Evolutionary conservation across 1,140 invertebrate genomes (phyloP), one percentile per base, ranked within the genome.

Genomic region (Oryctes rhinoceros): DNA sequence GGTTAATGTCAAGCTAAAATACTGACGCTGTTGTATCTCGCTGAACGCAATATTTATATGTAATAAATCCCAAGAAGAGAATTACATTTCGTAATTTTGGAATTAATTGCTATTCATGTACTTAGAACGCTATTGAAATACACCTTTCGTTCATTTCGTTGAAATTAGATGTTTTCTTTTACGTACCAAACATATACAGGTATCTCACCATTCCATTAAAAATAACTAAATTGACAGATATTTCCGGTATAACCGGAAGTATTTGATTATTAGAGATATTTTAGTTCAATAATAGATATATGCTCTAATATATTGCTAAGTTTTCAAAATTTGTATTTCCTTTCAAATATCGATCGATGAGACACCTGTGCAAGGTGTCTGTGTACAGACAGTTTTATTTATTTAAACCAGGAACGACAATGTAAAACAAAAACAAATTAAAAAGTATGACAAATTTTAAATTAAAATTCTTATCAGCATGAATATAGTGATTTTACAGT

Each of bases 1-100:
- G 65, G 65, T 71, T 71, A 71, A 71, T 71, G 24, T 71, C 65
- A 71, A 71, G 65, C 11, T 37, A 71, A 35, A 24, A 13, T 59
- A 30, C 53, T 6, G 15, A 59, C 53, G 18, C 6, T 59, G n/a
- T 59, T n/a, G 13, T 18, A 59, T 59, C 53, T 59, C 6, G 13
- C 18, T 59, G 13, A 18, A 59, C 15, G 15, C n/a, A 59, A 44
- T 44, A 59, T 59, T 59, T 59, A 59, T 59, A 18, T 15, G 15
- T 59, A 13, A 59, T 59, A 59, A 18, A 59, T 59, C 53, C 53
- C 18, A 2, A n/a, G 53, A 59, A 59, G 18, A 59, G 5, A 18
- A 18, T 59, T n/a, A 59, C 3, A 2, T 18, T 59, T 6, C 15
- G 5, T n/a, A n/a, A n/a, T 59, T 59, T 3, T 59, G 5, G 15